Conservation (phyloP, 2,113 vertebrate genomes). For the Erythrocercus mccallii region DNA sequence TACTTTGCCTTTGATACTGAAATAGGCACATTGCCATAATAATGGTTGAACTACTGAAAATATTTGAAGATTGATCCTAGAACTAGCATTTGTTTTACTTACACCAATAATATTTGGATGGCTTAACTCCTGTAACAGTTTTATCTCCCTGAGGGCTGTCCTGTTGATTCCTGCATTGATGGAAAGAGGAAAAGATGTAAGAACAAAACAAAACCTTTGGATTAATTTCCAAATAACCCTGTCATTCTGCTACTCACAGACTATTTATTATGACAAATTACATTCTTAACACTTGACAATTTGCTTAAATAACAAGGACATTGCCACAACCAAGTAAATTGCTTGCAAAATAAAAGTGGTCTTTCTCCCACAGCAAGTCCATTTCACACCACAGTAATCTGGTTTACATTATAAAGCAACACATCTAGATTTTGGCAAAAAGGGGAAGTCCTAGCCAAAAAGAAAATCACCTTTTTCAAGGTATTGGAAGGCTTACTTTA, state of each 20-base stretch:
- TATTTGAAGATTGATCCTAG: background rate
- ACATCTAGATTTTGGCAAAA: background rate
- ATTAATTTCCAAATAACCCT: background rate
- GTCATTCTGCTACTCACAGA: background rate
- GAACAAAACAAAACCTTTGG: background rate
- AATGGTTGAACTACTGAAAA: background rate
- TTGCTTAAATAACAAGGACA: background rate
- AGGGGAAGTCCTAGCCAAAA: background rate
- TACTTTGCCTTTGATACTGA: background rate
- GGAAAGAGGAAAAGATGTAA: background rate
- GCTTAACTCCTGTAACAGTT: conserved; percentile 93
- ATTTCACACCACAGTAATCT: background rate
- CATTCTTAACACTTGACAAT: background rate
- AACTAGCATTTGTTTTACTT: conserved; percentile 60
- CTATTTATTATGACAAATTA: background rate
- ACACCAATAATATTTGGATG: conserved; percentile 98
- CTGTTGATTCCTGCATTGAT: conserved; percentile 89
- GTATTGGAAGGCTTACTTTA: background rate
- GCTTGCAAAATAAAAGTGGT: background rate
- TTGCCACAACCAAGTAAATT: background rate
- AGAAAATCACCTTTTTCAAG: background rate
- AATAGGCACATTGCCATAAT: background rate
- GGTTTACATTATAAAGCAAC: background rate
- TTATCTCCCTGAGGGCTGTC: conserved; percentile 96
- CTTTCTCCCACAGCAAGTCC: background rate